Base-by-base conservation (phyloP, 92 coral and sea anemone species). In the Phenganax subtilis region DNA sequence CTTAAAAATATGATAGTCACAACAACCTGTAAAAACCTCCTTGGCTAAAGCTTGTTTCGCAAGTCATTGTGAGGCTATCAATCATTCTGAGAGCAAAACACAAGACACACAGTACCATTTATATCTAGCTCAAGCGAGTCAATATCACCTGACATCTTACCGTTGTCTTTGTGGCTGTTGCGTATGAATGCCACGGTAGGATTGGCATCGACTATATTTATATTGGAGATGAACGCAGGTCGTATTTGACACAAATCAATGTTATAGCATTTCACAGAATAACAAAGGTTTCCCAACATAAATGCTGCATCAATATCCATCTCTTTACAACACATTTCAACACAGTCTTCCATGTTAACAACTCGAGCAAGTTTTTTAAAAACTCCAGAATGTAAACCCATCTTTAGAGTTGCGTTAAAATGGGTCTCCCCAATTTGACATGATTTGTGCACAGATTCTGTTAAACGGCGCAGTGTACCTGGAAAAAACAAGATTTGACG, bases 301-400 rank as follows among this genome's bases (percentile, higher is more conserved):
- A 94, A 94, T 25, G 97, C 25, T 20, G 25, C 25, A 20, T 20
- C 25, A 20, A 20, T 20, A 20, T 89, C 81, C 51, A 57, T 79
- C 20, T 93, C 90, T 63, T 89, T 92, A 74, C 98, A 94, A 82
- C 91, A 84, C 89, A 92, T 63, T 85, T 94, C 98, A 60, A 94
- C 92, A 59, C 98, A 94, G 75, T 94, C 98, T 55, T 94, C 98
- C 98, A 94, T 94, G 15, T 88, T 75, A 17, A 90, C 97, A 10
- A 91, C 98, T 44, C 85, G 89, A 52, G 97, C 98, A 27, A 94
- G 83, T 84, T 90, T 90, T 54, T 87, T 91, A 71, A 94, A 94
- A 54, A 85, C 77, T 2, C 98, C 98, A 67, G 97, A 91, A 80
- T 94, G 98, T 31, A 92, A 88, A n/a, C 98, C 98, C 98, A 94